Percentiles rank a stretch among this genome's conserved stretches.
phyloP scores from a whole-genome alignment of 2,888 invertebrate species.

The Crepidodera aurea region DNA sequence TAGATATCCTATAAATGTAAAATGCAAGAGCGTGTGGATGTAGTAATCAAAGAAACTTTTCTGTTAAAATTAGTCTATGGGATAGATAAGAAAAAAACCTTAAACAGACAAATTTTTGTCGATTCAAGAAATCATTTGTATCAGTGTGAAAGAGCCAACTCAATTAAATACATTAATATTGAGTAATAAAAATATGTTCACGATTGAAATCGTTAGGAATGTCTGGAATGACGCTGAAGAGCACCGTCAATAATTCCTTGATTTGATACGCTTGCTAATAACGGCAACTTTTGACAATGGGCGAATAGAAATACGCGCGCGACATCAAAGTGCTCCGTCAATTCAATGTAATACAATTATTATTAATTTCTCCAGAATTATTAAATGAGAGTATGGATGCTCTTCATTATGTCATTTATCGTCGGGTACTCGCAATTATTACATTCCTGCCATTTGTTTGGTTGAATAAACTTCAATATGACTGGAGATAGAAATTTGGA shows the following conservation, averaged over 20 bases:
- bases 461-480: slow-evolving; percentile 47
- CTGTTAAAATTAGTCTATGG: no score
- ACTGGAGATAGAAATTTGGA: slow-evolving; percentile 10
- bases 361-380: slow-evolving; percentile 61
- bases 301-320: slow-evolving; percentile 57
- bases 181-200: slow-evolving; percentile 18
- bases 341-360: slow-evolving; percentile 61
- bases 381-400: slow-evolving; percentile 57
- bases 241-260: slow-evolving; percentile 34
- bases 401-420: slow-evolving; percentile 53
- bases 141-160: background rate
- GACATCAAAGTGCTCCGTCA: slow-evolving; percentile 59
- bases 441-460: slow-evolving; percentile 53
- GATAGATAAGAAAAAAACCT: no score
- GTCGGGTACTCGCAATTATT: slow-evolving; percentile 54
- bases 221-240: slow-evolving; percentile 37
- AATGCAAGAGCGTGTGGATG: no score
- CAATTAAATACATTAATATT: slow-evolving; percentile 29
- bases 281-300: slow-evolving; percentile 56
- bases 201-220: slow-evolving; percentile 37
- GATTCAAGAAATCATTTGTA: no score
- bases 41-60: no score
- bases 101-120: no score
- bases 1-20: no score
- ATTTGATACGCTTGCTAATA: slow-evolving; percentile 49